phyloP scores from a whole-genome alignment of 2,888 invertebrate genomes.

The Homarus gammarus region DNA sequence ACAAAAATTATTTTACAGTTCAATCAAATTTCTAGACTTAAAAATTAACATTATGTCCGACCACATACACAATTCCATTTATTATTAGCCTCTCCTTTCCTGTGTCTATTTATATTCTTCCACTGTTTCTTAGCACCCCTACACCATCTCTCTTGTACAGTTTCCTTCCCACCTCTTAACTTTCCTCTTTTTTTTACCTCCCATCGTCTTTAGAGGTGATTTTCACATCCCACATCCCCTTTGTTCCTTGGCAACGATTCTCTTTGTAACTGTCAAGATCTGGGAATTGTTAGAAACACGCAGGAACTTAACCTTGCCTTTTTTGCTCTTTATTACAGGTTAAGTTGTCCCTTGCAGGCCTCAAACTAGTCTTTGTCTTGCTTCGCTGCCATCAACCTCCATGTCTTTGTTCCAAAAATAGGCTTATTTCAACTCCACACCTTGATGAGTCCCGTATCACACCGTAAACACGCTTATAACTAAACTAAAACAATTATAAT shows the following conservation, averaged over 20 bases:
- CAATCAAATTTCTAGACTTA: no score
- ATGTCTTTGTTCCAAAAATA: constrained; percentile 3
- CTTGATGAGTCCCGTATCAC: no score
- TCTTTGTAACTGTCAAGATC: neutral
- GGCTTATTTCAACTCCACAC: neutral
- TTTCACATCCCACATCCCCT: neutral
- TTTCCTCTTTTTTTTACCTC: neutral
- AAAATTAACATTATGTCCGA: no score
- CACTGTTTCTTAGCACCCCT: neutral
- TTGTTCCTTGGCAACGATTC: neutral
- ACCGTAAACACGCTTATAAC: no score
- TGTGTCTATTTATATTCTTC: neutral
- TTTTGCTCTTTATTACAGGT: neutral
- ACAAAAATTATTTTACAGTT: no score
- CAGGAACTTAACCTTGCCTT: neutral
- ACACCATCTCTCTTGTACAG: neutral
- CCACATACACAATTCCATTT: neutral
- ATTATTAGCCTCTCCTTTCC: neutral
- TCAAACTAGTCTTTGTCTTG: constrained; percentile 10
- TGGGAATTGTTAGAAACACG: neutral
- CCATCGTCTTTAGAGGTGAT: neutral
- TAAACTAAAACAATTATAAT: no score
- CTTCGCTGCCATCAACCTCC: neutral
- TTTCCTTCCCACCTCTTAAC: neutral
- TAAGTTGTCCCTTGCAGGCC: neutral